A percentile compares a stretch with the other conserved stretches of the same genome.
Evolutionary conservation across 2,888 invertebrate species (phyloP).

Genomic region (Lobophora halterata): DNA sequence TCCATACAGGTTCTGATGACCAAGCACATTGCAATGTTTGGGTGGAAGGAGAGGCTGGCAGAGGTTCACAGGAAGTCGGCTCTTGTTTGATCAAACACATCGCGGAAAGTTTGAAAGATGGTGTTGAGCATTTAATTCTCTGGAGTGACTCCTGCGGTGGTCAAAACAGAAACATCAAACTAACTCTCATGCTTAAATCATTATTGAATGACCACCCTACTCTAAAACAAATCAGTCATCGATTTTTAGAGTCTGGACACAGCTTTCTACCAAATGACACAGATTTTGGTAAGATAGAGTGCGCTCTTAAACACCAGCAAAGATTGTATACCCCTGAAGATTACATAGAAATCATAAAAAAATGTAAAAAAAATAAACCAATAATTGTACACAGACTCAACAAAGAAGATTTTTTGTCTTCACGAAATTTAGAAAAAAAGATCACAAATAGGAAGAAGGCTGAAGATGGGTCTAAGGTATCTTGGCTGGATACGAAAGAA

Average conservation of each 20-base stretch:
- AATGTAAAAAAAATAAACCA: constrained; percentile 20
- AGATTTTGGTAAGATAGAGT: constrained; percentile 28
- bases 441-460: constrained; percentile 18
- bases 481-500: constrained; percentile 21
- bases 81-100: constrained; percentile 17
- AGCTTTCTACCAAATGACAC: constrained; percentile 26
- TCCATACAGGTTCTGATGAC: constrained; percentile 19
- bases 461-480: constrained; percentile 14
- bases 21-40: constrained; percentile 25
- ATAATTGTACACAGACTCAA: constrained; percentile 19
- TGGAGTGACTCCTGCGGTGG: constrained; percentile 30
- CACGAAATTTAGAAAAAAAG: constrained; percentile 14
- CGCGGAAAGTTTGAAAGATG: background rate
- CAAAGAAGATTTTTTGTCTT: constrained; percentile 12
- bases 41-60: constrained; percentile 30
- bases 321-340: constrained; percentile 22
- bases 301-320: constrained; percentile 21
- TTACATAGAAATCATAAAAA: constrained; percentile 21
- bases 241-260: constrained; percentile 17
- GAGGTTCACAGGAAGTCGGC: constrained; percentile 29
- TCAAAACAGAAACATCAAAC: constrained; percentile 32
- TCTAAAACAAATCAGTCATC: constrained; percentile 7
- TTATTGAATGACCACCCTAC: constrained; percentile 11
- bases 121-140: constrained; percentile 5
- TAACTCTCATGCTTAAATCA: constrained; percentile 25